Evolutionary conservation across 2,888 invertebrate genomes (phyloP).

Genomic region (Callyntrura sp.): DNA sequence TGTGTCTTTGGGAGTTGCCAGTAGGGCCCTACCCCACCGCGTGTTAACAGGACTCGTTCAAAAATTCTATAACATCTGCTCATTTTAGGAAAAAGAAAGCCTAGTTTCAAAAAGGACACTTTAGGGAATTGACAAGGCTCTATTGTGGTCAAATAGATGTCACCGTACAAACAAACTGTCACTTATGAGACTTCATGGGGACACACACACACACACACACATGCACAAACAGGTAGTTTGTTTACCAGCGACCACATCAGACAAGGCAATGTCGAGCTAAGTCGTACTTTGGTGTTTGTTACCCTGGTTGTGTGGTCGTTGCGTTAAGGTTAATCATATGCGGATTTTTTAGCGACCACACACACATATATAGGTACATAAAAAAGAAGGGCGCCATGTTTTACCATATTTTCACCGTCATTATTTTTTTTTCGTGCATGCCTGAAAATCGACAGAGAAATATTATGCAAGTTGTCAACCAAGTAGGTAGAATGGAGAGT

Average conservation of each 20-base stretch:
- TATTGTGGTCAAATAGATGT: constrained; percentile 22
- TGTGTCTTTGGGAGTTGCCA: no score
- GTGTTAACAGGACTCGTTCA: background rate
- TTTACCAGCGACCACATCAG: background rate
- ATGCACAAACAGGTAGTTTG: background rate
- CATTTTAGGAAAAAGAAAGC: background rate
- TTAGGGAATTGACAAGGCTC: background rate
- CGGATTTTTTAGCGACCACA: background rate
- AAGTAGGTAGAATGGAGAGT: no score
- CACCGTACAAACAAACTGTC: constrained; percentile 43
- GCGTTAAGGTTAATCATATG: constrained; percentile 12
- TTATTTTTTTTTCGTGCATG: background rate
- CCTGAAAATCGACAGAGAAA: no score
- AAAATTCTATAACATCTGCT: background rate
- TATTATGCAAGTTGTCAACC: no score
- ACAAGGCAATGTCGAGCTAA: background rate
- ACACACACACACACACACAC: background rate
- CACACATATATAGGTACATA: no score
- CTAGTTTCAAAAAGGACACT: constrained; percentile 2
- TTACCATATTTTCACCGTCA: no score
- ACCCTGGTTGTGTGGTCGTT: background rate
- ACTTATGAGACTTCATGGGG: background rate
- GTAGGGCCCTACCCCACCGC: no score
- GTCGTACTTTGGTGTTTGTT: background rate
- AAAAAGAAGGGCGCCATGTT: no score